These are phyloP conservation scores for Menura novaehollandiae DNA, from an alignment of 2,113 vertebrate species.

Conservation along the genomic window DNA sequence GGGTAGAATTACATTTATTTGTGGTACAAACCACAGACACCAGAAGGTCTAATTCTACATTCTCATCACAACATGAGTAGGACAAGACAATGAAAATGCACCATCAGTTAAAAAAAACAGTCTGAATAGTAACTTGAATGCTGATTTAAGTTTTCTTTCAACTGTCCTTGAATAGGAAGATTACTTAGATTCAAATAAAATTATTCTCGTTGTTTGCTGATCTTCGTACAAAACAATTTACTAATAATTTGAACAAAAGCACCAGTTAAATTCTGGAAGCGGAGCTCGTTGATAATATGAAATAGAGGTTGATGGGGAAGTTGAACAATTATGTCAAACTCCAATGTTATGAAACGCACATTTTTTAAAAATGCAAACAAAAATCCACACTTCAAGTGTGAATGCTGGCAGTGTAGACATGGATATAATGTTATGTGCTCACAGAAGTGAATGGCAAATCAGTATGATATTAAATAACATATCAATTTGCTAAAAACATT, in stretches of 20 bases:
- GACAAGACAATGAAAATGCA: background rate
- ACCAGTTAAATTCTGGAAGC: background rate
- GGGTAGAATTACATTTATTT: background rate
- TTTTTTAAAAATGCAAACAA: background rate
- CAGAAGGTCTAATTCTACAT: background rate
- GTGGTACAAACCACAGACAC: background rate
- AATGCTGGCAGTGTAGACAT: background rate
- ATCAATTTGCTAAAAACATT: background rate
- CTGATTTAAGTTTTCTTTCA: background rate
- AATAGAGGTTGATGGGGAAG: background rate
- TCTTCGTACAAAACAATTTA: background rate
- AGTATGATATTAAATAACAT: background rate
- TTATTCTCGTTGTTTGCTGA: background rate
- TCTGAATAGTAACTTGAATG: background rate
- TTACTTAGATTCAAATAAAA: background rate
- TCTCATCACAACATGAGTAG: background rate
- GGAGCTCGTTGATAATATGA: background rate
- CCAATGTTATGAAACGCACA: background rate
- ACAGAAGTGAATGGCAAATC: background rate
- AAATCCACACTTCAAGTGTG: background rate
- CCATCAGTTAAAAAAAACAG: background rate
- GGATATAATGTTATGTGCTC: background rate
- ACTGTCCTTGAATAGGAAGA: background rate
- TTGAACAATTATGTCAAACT: background rate
- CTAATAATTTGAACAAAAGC: background rate